Base-by-base conservation (phyloP, 2,797 vertebrate species). In the Coregonus suidteri region DNA sequence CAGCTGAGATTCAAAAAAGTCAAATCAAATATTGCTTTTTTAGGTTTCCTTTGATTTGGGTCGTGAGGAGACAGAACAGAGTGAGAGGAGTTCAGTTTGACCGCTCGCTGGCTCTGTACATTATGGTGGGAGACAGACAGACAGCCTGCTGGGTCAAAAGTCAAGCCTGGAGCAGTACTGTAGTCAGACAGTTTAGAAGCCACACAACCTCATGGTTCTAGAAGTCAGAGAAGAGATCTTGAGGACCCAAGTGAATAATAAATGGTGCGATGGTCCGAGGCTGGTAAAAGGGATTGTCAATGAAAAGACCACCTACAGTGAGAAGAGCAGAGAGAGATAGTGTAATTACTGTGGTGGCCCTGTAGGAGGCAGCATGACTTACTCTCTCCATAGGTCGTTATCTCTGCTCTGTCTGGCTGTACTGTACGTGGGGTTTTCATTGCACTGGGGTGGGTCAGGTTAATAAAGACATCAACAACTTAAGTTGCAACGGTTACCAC, bases 221-320 rank as follows among this genome's bases (percentile, higher is more conserved):
- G 96, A 98, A 98, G 96, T 99, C 97, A 95, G 97, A 98, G 96
- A 98, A 98, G 95, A 98, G 96, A 95, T 98, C 97, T 95, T 97
- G 97, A 91, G 97, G 97, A 92, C 97, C 97, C 95, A 99, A 97
- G 92, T 98, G 97, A 95, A 99, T 98, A 95, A 99, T 97, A 94
- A 98, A 97, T 91, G 97, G 97, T 92, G 97, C 97, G 90, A 99
- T 92, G 95, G 96, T 96, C 94, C 98, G 95, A 84, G 97, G 96
- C 95, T 97, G 97, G 96, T 98, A 97, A 95, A 97, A 99, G 94
- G 97, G 97, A 96, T 96, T 98, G 96, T 98, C 97, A 93, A 99
- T 98, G 95, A 98, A 99, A 95, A 98, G 97, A 95, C 97, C 97
- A 94, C 97, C 97, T 98, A 97, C 94, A 96, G 95, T 84, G 90